Conservation (phyloP, 1,140 invertebrate species). For the Drosophila tani region DNA sequence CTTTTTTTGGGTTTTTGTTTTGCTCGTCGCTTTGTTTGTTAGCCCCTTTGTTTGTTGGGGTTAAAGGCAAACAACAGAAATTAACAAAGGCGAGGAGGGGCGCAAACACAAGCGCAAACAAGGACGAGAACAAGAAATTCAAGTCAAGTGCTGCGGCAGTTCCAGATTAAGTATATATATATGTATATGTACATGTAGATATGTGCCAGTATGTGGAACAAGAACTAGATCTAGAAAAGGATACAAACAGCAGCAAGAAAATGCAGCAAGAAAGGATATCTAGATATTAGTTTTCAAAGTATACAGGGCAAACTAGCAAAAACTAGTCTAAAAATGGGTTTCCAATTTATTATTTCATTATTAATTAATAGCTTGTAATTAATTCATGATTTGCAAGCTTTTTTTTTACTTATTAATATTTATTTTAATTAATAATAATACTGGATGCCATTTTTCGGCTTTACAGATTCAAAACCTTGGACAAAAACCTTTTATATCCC, state of each 20-base stretch:
- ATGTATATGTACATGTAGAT: not conserved
- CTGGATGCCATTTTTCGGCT: not conserved
- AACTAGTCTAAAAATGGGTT: no score
- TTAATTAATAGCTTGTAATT: no score
- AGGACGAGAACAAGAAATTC: constrained; percentile 49
- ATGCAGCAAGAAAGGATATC: not conserved
- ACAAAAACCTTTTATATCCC: not conserved
- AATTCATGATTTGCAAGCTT: no score
- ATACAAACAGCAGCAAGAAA: not conserved
- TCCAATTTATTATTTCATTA: no score
- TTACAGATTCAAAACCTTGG: not conserved
- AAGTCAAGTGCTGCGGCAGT: constrained; percentile 74
- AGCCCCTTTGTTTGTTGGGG: constrained; percentile 61
- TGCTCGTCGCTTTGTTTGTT: constrained; percentile 23
- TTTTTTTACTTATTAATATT: no score
- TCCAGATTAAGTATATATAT: constrained; percentile 22
- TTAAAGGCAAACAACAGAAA: constrained; percentile 77
- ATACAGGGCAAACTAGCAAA: no score
- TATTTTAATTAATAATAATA: no score
- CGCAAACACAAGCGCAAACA: constrained; percentile 38
- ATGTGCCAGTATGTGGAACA: not conserved
- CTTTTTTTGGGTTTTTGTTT: constrained; percentile 27
- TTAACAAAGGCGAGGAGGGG: constrained; percentile 61
- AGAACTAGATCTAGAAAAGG: constrained; percentile 17
- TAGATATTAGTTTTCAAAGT: not conserved